Conservation (phyloP, 2,113 vertebrate genomes). For the Pseudonaja textilis region DNA sequence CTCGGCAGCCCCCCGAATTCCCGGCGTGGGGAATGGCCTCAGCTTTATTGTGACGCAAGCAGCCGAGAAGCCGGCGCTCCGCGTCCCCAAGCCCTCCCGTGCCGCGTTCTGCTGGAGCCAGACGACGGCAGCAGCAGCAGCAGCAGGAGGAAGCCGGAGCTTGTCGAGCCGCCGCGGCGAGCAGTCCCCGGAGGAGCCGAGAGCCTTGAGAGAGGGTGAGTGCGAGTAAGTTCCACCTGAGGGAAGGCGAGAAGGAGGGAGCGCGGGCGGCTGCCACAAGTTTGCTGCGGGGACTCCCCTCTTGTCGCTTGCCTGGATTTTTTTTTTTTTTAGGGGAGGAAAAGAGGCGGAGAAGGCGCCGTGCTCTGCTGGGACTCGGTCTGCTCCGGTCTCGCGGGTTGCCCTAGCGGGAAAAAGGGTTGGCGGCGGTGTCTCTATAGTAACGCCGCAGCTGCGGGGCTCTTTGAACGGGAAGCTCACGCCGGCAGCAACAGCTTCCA, state of each 20-base stretch:
- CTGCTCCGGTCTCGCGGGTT: not conserved
- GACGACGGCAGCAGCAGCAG: not conserved
- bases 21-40: conserved; percentile 27
- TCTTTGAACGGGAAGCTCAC: not conserved
- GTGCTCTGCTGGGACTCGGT: not conserved
- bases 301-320: conserved; percentile 9
- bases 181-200: conserved; percentile 32
- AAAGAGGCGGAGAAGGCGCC: not conserved
- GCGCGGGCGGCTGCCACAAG: conserved; percentile 31
- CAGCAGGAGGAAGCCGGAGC: not conserved
- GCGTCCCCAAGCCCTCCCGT: conserved; percentile 6
- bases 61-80: conserved; percentile 18
- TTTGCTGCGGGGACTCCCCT: conserved; percentile 39
- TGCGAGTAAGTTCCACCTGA: not conserved
- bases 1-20: conserved; percentile 20
- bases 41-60: conserved; percentile 43
- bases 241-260: not conserved
- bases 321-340: not conserved
- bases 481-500: not conserved
- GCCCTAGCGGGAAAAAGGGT: conserved; percentile 12
- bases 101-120: conserved; percentile 8
- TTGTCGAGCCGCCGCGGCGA: not conserved
- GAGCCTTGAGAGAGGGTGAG: conserved; percentile 8
- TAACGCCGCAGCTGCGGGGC: conserved; percentile 44
- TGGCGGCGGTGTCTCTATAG: conserved; percentile 50